Conservation (phyloP, 2,888 invertebrate species). For the Drosophila basisetae region DNA sequence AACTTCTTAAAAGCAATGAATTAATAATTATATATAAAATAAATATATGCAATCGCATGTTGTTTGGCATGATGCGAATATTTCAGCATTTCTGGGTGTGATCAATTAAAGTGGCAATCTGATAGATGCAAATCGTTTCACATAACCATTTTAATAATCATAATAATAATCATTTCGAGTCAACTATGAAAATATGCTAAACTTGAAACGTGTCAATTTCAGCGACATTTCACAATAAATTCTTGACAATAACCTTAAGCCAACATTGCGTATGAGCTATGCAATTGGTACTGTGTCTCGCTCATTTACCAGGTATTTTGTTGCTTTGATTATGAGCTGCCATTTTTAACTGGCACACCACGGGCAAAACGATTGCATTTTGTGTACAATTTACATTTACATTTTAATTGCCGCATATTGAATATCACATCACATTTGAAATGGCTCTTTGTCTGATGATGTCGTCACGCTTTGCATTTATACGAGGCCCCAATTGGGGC, state of each 20-base stretch:
- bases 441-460: constrained; percentile 58
- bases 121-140: constrained; percentile 43
- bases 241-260: constrained; percentile 69
- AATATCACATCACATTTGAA: constrained; percentile 51
- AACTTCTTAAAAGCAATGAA: constrained; percentile 1
- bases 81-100: constrained; percentile 48
- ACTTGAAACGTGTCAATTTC: constrained; percentile 67
- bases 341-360: constrained; percentile 59
- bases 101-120: constrained; percentile 18
- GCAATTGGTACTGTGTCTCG: constrained; percentile 14
- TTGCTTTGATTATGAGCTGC: constrained; percentile 45
- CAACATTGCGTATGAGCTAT: constrained; percentile 69
- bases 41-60: constrained; percentile 1
- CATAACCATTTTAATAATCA: constrained; percentile 32
- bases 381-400: constrained; percentile 74
- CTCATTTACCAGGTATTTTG: constrained; percentile 2
- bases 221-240: constrained; percentile 35
- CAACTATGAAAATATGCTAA: constrained; percentile 64
- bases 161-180: constrained; percentile 45
- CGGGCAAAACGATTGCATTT: constrained; percentile 59
- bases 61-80: constrained; percentile 11
- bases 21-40: neutral
- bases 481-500: constrained; percentile 31
- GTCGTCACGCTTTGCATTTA: constrained; percentile 54
- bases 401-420: constrained; percentile 75